Evolutionary conservation across 2,888 invertebrate genomes (phyloP).

Genomic region (Adelphocoris suturalis): DNA sequence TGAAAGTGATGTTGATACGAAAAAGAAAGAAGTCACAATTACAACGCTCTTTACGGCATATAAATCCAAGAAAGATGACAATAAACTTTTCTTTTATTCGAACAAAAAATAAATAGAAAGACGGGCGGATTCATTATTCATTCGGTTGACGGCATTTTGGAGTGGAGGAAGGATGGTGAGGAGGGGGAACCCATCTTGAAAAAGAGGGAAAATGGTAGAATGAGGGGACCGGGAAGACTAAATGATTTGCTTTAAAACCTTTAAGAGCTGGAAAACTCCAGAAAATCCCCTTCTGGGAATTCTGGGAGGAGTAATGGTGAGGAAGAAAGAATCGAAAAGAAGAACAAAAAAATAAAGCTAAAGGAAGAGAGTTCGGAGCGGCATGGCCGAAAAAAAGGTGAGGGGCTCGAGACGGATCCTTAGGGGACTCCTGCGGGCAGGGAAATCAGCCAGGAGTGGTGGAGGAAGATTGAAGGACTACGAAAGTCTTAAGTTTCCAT

Average conservation of each 20-base stretch:
- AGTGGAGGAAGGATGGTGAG: too few relatives aligned
- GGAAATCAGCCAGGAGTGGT: background rate
- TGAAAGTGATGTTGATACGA: too few relatives aligned
- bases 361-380: background rate
- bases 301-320: slow-evolving; percentile 10
- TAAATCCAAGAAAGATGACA: background rate
- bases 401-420: background rate
- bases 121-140: slow-evolving; percentile 8
- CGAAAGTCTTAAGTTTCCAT: slow-evolving; percentile 35
- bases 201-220: slow-evolving; percentile 8
- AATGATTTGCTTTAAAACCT: slow-evolving; percentile 39
- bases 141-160: background rate
- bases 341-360: background rate
- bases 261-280: background rate
- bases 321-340: slow-evolving; percentile 23
- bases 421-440: background rate
- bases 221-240: background rate
- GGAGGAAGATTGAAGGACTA: slow-evolving; percentile 15
- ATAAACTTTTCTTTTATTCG: background rate
- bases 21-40: background rate
- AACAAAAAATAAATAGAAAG: background rate
- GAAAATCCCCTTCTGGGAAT: background rate
- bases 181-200: background rate
- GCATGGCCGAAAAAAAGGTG: background rate
- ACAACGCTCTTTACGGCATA: background rate